Evolutionary conservation across 2,888 invertebrate genomes (phyloP).

Genomic region (Tachina fera): DNA sequence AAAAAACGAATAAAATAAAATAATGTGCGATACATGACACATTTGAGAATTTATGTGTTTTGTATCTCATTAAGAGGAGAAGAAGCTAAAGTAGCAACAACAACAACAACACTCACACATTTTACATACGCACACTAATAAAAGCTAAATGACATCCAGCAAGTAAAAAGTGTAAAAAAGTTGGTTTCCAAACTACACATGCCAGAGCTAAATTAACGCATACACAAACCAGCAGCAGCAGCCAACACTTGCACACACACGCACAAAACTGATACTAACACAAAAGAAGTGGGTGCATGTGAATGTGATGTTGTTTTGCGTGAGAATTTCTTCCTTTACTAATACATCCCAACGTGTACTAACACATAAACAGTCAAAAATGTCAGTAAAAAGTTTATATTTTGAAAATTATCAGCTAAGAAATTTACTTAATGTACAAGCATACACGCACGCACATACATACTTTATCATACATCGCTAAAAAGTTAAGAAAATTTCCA

Average conservation of each 20-base stretch:
- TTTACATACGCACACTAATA: slow-evolving; percentile 1
- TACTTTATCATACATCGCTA: not conserved
- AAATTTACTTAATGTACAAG: slow-evolving; percentile 12
- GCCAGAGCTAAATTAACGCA: slow-evolving; percentile 47
- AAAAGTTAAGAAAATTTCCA: slow-evolving; percentile 37
- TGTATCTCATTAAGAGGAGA: slow-evolving; percentile 81
- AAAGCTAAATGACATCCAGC: slow-evolving; percentile 43
- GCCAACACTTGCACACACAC: not conserved
- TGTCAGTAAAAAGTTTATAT: slow-evolving; percentile 58
- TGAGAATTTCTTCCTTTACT: slow-evolving; percentile 1
- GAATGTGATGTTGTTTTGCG: not conserved
- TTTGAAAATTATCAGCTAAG: slow-evolving; percentile 55
- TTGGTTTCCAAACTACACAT: slow-evolving; percentile 36
- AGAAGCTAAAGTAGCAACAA: slow-evolving; percentile 63
- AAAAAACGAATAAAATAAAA: slow-evolving; percentile 53
- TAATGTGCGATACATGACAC: slow-evolving; percentile 81
- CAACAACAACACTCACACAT: slow-evolving; percentile 56
- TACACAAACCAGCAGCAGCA: slow-evolving; percentile 12
- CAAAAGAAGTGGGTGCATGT: not conserved
- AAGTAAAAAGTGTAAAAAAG: slow-evolving; percentile 38
- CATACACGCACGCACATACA: not conserved
- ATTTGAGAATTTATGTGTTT: slow-evolving; percentile 82
- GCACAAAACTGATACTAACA: not conserved
- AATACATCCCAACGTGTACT: slow-evolving; percentile 1
- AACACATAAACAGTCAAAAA: slow-evolving; percentile 46